Percentiles rank a stretch among this genome's conserved stretches.
phyloP scores from a whole-genome alignment of 2,797 vertebrate species.

The Clamator glandarius region DNA sequence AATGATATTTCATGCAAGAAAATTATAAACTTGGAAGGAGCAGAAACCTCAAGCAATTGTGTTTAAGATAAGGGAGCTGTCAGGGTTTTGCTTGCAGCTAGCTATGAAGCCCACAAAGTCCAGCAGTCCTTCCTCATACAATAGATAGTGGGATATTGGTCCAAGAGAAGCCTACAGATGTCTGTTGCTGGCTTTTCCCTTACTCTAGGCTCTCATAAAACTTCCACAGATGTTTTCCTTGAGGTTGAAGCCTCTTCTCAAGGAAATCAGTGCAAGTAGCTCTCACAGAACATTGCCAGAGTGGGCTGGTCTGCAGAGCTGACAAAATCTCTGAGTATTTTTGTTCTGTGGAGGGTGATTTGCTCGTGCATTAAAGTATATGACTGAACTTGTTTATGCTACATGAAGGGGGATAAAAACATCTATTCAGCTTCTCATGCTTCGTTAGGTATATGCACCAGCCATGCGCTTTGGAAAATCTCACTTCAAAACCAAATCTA shows the following conservation, averaged over 20 bases:
- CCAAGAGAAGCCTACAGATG: not conserved
- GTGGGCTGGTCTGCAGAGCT: not conserved
- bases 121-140: not conserved
- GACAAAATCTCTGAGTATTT: not conserved
- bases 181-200: not conserved
- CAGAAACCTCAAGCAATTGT: not conserved
- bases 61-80: not conserved
- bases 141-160: not conserved
- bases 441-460: not conserved
- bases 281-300: not conserved
- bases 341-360: not conserved
- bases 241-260: not conserved
- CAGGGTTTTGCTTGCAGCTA: not conserved
- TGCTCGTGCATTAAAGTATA: conserved; percentile 4
- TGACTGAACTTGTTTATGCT: not conserved
- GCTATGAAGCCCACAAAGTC: not conserved
- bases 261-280: not conserved
- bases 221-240: conserved; percentile 32
- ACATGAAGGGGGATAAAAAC: not conserved
- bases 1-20: not conserved
- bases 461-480: not conserved
- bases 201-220: not conserved
- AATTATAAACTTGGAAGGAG: not conserved
- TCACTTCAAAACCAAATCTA: not conserved
- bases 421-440: not conserved